Percentiles rank a stretch among this genome's conserved stretches.
phyloP scores from a whole-genome alignment of 2,797 vertebrate species.

The Tympanoctomys barrerae region DNA sequence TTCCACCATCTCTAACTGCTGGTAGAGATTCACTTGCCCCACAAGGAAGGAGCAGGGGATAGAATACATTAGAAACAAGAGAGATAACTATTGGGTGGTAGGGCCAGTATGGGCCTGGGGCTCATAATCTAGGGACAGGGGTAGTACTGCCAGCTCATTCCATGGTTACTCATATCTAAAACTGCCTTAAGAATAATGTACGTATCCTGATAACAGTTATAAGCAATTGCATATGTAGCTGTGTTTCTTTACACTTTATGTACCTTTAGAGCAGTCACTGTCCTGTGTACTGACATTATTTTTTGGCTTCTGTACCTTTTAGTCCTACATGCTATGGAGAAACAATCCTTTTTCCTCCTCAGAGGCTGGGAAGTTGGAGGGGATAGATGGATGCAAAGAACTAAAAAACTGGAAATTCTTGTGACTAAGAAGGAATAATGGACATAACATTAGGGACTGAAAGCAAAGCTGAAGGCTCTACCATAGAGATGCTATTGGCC shows the following conservation, averaged over 20 bases:
- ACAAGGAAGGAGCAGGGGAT: background rate
- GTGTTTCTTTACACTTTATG: background rate
- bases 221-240: background rate
- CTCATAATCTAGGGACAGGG: background rate
- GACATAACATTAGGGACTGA: background rate
- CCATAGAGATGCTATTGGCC: background rate
- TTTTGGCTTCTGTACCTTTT: conserved; percentile 17
- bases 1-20: conserved; percentile 9
- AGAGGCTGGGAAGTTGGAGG: conserved; percentile 1
- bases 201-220: background rate
- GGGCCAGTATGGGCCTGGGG: background rate
- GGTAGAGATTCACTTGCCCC: background rate
- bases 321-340: background rate
- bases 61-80: conserved; percentile 46
- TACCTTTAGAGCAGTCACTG: conserved; percentile 19
- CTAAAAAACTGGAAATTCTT: background rate
- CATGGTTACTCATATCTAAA: background rate
- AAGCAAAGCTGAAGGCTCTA: conserved; percentile 37
- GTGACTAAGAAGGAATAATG: background rate
- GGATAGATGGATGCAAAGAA: background rate
- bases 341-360: conserved; percentile 9
- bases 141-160: background rate
- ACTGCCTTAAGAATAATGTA: background rate
- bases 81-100: background rate
- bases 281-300: background rate